Conservation (phyloP, 2,888 invertebrate genomes). For the Erpobdella octoculata region DNA sequence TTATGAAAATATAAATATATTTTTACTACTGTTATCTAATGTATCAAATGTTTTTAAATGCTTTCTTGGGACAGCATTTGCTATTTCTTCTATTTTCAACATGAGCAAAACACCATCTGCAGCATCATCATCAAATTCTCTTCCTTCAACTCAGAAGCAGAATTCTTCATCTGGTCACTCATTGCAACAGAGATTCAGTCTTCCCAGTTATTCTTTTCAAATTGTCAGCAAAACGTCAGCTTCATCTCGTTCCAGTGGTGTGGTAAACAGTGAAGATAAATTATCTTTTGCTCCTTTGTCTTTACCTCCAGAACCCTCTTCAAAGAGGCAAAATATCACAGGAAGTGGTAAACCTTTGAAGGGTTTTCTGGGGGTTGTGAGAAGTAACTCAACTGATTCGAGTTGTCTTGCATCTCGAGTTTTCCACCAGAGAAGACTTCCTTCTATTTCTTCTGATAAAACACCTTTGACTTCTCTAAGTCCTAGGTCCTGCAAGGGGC, state of each 20-base stretch:
- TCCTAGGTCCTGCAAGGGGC: neutral
- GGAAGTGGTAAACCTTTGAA: neutral
- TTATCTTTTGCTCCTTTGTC: constrained; percentile 8
- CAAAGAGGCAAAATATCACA: constrained; percentile 14
- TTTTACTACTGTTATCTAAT: no score
- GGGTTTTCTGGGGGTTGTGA: neutral
- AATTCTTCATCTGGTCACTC: constrained; percentile 13
- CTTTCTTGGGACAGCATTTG: neutral
- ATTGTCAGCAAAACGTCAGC: no score
- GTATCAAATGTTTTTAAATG: neutral
- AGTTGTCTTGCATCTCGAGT: constrained; percentile 2
- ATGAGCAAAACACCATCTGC: constrained; percentile 1
- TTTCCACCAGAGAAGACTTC: constrained; percentile 1
- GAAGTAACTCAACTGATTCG: constrained; percentile 26
- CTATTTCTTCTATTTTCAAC: neutral
- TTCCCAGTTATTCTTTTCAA: constrained; percentile 4
- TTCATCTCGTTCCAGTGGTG: no score
- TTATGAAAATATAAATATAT: neutral
- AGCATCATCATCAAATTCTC: neutral
- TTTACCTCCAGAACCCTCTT: constrained; percentile 18
- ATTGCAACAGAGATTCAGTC: constrained; percentile 18
- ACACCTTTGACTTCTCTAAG: neutral
- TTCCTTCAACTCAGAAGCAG: neutral
- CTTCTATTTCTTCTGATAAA: neutral
- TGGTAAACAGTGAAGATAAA: no score